phyloP scores from a whole-genome alignment of 2,888 invertebrate genomes.

The Hyppa rectilinea region DNA sequence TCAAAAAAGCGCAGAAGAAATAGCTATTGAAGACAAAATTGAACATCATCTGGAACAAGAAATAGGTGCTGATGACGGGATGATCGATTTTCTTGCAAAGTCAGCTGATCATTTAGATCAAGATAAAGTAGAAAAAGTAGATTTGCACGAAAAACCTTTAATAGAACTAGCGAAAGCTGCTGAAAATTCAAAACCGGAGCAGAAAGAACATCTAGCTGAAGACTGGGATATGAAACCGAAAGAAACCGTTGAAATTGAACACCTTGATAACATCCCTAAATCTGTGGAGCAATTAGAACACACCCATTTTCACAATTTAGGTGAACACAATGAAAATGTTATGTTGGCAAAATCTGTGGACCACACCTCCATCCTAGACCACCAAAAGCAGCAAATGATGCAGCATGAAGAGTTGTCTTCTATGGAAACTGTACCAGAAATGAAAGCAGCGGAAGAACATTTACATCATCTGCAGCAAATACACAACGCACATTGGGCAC shows the following conservation, averaged over 20 bases:
- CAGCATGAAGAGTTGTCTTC: conserved; percentile 17
- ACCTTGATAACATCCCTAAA: conserved; percentile 43
- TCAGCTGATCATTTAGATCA: conserved; percentile 24
- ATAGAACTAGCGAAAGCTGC: conserved; percentile 12
- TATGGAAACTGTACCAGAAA: conserved; percentile 28
- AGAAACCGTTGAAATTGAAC: conserved; percentile 24
- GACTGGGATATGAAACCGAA: conserved; percentile 30
- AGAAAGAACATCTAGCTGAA: conserved; percentile 4
- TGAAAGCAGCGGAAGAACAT: conserved; percentile 59
- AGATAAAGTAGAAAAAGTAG: conserved; percentile 15
- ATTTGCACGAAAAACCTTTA: conserved; percentile 4
- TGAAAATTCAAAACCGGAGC: conserved; percentile 22
- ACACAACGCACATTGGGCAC: conserved; percentile 48
- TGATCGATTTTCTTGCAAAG: conserved; percentile 40
- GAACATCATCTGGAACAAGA: conserved; percentile 21
- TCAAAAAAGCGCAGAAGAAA: conserved; percentile 31
- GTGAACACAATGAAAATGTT: conserved; percentile 39
- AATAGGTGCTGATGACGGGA: conserved; percentile 33
- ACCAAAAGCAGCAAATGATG: conserved; percentile 45
- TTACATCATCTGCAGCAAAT: conserved; percentile 49
- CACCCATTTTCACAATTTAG: conserved; percentile 32
- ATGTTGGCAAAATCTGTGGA: conserved; percentile 59
- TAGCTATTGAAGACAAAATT: conserved; percentile 15
- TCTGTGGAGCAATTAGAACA: conserved; percentile 35
- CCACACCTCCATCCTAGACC: conserved; percentile 27